Evolutionary conservation across 2,797 vertebrate species (phyloP), one percentile per base, ranked within the genome.

Genomic region (Artibeus jamaicensis): DNA sequence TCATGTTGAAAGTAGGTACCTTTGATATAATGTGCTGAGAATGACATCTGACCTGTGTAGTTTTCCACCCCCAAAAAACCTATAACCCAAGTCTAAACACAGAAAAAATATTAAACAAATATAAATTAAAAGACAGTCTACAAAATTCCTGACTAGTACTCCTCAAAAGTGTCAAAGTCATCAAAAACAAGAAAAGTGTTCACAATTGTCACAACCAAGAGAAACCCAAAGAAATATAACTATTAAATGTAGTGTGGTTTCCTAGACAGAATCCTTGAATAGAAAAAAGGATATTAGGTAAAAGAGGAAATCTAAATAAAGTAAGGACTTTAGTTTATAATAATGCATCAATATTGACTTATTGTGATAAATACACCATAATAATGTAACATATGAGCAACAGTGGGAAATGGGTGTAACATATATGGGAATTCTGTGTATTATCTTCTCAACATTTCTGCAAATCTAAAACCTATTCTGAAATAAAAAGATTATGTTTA

Each of bases 251-350:
- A 91, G 55, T 37, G 34, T 16, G 12, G 6, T 50, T 46, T n/a
- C 37, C 48, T 93, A 21, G 4, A 39, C 53, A 14, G 34, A 86
- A 67, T 68, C 19, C 24, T 73, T 82, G 42, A 93, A 91, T 2
- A 95, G 53, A 70, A 67, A 95, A 95, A 42, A 59, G 9, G 26
- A 85, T 19, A 78, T 22, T n/a, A 39, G 6, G 5, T 9, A 93
- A 97, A 95, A 83, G 10, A 86, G 32, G 6, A 86, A 86, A 91
- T 79, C 39, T 83, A 53, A 91, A 88, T 77, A 89, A 55, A 83
- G 50, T 68, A 42, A 55, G 15, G 3, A 84, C n/a, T 74, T 73
- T 32, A 15, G 39, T 92, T 93, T 26, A 26, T 59, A 59, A 59
- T 59, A 59, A 15, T 11, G 9, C 55, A 59, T 59, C 59, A 59